Base-by-base conservation (phyloP, 2,113 vertebrate genomes). In the Eublepharis macularius region DNA sequence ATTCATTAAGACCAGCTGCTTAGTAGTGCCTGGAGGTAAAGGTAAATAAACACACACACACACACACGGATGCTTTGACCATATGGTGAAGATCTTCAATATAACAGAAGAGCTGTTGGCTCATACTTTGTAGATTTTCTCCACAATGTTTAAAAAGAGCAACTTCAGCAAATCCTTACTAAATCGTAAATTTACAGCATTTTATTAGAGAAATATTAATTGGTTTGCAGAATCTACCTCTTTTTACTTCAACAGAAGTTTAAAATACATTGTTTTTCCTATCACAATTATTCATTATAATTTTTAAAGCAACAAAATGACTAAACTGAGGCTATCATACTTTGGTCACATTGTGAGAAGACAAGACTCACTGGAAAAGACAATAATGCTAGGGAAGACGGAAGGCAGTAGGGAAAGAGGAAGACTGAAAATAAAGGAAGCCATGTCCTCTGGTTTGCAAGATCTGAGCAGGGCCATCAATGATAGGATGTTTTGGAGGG, bases 1-100 rank as follows among this genome's bases (percentile, higher is more conserved):
- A 93, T 92, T 96, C 93, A 96, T 96, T 94, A 95, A 90, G 94
- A 94, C 90, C 96, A 96, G 95, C 95, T 96, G 96, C 88, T 90
- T 87, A 80, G 41, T 81, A 92, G 88, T 85, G 94, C 95, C 95
- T 94, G 91, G 73, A 95, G 91, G 91, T 93, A 95, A 94, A 92
- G 82, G 90, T 88, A 93, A 95, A 93, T 95, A 80, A 79, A 80
- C 32, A 85, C 47, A 36, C 45, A 54, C 8, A 45, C 45, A 91
- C 91, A 88, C 83, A 90, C 84, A 87, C 90, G 89, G 89, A 87
- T 86, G 87, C 86, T 93, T 94, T 94, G 89, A 80, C 92, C 96
- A 95, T 94, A 92, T 93, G 94, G 91, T 75, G 88, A 91, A 93
- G 92, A 83, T 29, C 90, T 95, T 96, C 95, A 83, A 93, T 94